phyloP scores from a whole-genome alignment of 2,888 invertebrate genomes.

The Cyclophora punctaria region DNA sequence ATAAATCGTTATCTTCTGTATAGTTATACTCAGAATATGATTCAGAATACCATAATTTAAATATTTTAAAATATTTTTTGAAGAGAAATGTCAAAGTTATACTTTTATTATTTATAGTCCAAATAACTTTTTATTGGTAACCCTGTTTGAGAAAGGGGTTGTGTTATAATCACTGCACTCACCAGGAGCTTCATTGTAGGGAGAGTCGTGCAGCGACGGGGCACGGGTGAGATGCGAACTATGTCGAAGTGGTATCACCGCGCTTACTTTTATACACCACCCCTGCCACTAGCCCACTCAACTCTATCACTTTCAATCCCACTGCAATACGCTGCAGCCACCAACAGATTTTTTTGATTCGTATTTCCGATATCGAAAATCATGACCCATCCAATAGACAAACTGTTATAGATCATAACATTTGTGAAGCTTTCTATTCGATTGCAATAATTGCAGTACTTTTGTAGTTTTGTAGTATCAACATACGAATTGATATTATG shows the following conservation, averaged over 20 bases:
- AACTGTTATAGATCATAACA: conserved; percentile 9
- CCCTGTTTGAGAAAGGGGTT: conserved; percentile 12
- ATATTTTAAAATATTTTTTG: too few relatives aligned
- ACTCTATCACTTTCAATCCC: conserved; percentile 65
- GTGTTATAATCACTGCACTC: conserved; percentile 39
- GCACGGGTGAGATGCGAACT: conserved; percentile 65
- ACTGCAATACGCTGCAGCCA: conserved; percentile 47
- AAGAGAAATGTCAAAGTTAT: too few relatives aligned
- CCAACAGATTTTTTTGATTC: conserved; percentile 33
- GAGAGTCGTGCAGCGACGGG: conserved; percentile 46
- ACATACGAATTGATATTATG: background rate
- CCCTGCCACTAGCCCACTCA: conserved; percentile 64
- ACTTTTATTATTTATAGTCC: too few relatives aligned
- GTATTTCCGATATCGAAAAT: conserved; percentile 40
- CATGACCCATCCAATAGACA: conserved; percentile 26
- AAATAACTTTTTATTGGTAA: conserved; percentile 4
- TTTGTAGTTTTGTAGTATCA: background rate
- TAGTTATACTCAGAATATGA: too few relatives aligned
- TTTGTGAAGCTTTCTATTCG: conserved; percentile 7
- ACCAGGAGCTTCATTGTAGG: conserved; percentile 68
- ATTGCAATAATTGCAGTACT: conserved; percentile 5
- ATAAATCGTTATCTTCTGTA: too few relatives aligned
- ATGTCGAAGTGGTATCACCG: conserved; percentile 67
- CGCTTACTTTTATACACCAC: conserved; percentile 72
- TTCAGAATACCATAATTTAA: too few relatives aligned